Evolutionary conservation across 2,888 invertebrate genomes (phyloP), one percentile per base, ranked within the genome.

Genomic region (Pristionchus exspectatus): DNA sequence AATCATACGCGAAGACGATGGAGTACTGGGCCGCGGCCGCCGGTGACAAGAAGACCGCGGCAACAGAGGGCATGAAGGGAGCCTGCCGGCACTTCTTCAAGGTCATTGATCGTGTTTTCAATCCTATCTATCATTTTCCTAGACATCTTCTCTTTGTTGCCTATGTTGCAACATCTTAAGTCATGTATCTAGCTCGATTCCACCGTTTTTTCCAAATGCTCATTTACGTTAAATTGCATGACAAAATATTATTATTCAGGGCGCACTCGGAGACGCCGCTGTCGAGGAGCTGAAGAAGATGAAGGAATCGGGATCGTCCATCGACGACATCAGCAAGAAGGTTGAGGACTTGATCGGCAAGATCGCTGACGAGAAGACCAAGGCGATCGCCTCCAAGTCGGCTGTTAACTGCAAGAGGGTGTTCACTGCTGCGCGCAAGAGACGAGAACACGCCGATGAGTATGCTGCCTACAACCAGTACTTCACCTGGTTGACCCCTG

Each of bases 21-120:
- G 89, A 83, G 69, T 83, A 18, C 89, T 83, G 84, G 69, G 50
- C n/a, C 30, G 66, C 59, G 24, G 12, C 93, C 2, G 87, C 90
- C 21, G 94, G 93, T n/a, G 94, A 93, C 7, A 90, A 77, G 38
- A 91, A 92, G 81, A 91, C 77, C 18, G 91, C 91, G 83, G 92
- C 92, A 2, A 92, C 90, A 0, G 90, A 89, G 54, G 33, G 50
- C 38, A 84, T 92, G 59, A 77, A 92, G 87, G 90, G 85, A 21
- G 92, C 91, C 12, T 93, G 93, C 90, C 89, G 90, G 16, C 89
- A 91, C 74, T 90, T 90, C 33, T 59, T 92, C 89, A 90, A 89
- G 59, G n/a, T 83, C 12, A 50, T 50, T 50, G 44, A 50, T 50
- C 44, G 10, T 38, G 38, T 38, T 38, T 38, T 38, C 38, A 50